Evolutionary conservation across 2,888 invertebrate species (phyloP).

Genomic region (Hemicrepidius hirtus): DNA sequence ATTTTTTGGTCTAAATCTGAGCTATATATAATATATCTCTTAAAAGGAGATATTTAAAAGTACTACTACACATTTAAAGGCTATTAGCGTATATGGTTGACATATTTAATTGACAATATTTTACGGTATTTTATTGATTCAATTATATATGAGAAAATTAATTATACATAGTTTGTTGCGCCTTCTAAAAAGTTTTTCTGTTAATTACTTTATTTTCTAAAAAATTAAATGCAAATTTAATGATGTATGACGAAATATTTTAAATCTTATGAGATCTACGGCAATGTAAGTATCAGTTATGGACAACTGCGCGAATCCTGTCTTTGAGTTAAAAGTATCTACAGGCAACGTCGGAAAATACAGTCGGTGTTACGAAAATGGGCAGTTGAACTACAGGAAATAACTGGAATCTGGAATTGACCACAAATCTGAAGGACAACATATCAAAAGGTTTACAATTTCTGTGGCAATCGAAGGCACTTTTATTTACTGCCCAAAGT

Average conservation of each 20-base stretch:
- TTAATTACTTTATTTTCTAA: constrained; percentile 10
- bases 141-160: constrained; percentile 5
- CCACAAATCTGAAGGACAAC: too few species aligned
- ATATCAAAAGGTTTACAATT: too few species aligned
- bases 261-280: background rate
- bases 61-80: background rate
- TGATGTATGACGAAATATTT: constrained; percentile 5
- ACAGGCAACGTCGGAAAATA: too few species aligned
- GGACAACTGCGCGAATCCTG: too few species aligned
- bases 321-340: too few species aligned
- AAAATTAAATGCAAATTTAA: background rate
- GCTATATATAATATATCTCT: too few species aligned
- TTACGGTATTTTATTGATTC: constrained; percentile 1
- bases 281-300: background rate
- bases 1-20: background rate
- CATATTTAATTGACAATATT: constrained; percentile 7
- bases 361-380: too few species aligned
- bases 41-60: too few species aligned
- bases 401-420: too few species aligned
- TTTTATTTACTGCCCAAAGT: too few species aligned
- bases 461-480: too few species aligned
- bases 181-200: constrained; percentile 3
- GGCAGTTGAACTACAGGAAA: too few species aligned
- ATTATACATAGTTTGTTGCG: constrained; percentile 6
- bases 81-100: background rate